Conservation (phyloP, 2,888 invertebrate species). For the Pterostichus niger region DNA sequence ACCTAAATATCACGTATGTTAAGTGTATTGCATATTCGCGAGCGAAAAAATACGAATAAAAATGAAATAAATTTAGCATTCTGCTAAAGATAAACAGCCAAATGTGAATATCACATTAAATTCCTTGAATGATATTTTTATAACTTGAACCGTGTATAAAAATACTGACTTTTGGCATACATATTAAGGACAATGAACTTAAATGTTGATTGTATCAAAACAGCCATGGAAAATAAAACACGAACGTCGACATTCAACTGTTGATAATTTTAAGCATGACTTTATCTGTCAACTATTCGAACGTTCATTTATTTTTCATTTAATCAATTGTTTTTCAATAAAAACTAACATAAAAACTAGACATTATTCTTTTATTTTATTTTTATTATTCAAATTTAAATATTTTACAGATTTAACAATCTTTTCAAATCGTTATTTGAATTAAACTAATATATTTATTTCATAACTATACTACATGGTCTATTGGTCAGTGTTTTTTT, state of each 20-base stretch:
- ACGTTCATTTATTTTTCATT: constrained; percentile 6
- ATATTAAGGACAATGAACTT: constrained; percentile 56
- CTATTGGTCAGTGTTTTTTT: no score
- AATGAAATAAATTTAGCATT: neutral
- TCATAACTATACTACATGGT: no score
- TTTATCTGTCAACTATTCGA: constrained; percentile 37
- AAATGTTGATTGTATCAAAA: constrained; percentile 59
- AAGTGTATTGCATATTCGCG: neutral
- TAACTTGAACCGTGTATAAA: constrained; percentile 10
- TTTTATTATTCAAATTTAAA: neutral
- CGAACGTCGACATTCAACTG: constrained; percentile 39
- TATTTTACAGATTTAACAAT: neutral
- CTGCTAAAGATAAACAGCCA: neutral
- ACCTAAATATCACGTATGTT: neutral
- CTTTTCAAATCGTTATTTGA: no score
- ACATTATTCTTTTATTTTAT: neutral
- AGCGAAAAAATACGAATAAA: neutral
- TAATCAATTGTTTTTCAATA: constrained; percentile 31
- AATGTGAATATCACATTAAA: neutral
- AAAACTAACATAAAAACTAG: constrained; percentile 3
- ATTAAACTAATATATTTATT: no score
- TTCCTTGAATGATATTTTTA: constrained; percentile 29
- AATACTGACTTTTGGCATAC: constrained; percentile 62
- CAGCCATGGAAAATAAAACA: constrained; percentile 55
- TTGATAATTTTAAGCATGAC: constrained; percentile 49